Percentiles rank a stretch among this genome's conserved stretches.
These are phyloP conservation scores for Clarias fuscus DNA, from an alignment of 2,797 vertebrate species.

Conservation along the genomic window DNA sequence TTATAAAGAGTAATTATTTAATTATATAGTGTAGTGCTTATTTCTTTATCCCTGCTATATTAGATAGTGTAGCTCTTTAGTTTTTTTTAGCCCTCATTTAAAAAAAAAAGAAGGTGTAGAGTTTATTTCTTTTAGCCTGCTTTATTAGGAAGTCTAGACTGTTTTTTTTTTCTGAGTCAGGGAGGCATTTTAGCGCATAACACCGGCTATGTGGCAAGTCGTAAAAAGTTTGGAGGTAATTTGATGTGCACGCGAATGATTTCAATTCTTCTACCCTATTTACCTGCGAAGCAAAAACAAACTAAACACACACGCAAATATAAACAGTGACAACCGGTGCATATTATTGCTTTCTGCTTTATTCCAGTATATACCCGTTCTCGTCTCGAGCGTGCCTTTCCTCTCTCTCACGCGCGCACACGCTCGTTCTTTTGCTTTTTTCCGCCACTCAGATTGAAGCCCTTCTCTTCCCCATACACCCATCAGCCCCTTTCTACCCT, in stretches of 20 bases:
- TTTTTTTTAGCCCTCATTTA: too few species aligned
- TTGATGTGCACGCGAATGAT: not conserved
- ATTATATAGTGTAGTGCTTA: too few species aligned
- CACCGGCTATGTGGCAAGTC: not conserved
- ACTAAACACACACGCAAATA: too few species aligned
- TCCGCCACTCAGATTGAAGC: not conserved
- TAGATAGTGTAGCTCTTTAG: too few species aligned
- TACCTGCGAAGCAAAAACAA: too few species aligned
- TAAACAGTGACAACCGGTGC: not conserved
- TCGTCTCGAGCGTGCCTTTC: not conserved
- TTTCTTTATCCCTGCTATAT: too few species aligned
- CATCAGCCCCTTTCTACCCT: constrained; percentile 1
- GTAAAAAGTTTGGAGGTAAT: not conserved
- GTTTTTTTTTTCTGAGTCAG: too few species aligned
- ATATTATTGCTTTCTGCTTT: too few species aligned
- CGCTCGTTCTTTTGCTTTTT: not conserved
- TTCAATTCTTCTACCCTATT: not conserved
- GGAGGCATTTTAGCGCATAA: too few species aligned
- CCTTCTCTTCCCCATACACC: not conserved
- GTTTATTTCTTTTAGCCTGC: too few species aligned
- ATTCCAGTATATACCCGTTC: not conserved
- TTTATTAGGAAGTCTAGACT: too few species aligned
- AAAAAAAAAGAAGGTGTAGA: too few species aligned
- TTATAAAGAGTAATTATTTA: not conserved
- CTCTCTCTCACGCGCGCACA: not conserved